Evolutionary conservation across 2,113 vertebrate genomes (phyloP).

Genomic region (Holacanthus passer): DNA sequence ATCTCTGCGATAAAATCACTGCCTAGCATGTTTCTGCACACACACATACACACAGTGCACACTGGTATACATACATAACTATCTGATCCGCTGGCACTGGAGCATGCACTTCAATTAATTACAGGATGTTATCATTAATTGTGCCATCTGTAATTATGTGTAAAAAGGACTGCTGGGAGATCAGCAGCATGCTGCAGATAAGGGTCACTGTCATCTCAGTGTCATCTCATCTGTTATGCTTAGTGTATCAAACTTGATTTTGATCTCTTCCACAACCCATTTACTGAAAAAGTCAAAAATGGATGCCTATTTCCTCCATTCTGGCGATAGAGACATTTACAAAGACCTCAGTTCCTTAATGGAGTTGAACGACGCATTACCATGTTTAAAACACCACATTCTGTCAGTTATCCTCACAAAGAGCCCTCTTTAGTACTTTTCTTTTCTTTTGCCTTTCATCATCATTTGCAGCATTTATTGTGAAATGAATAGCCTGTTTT

Average conservation of each 20-base stretch:
- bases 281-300: conserved; percentile 27
- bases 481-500: conserved; percentile 12
- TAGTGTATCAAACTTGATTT: conserved; percentile 17
- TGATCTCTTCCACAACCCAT: conserved; percentile 27
- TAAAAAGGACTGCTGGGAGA: conserved; percentile 47
- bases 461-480: conserved; percentile 8
- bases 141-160: conserved; percentile 47
- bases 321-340: conserved; percentile 21
- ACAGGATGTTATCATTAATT: conserved; percentile 61
- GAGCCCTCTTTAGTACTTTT: conserved; percentile 6
- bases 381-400: conserved; percentile 41
- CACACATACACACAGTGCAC: not conserved
- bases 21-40: not conserved
- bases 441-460: conserved; percentile 52
- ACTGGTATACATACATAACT: not conserved
- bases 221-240: conserved; percentile 29
- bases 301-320: conserved; percentile 16
- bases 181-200: conserved; percentile 24
- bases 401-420: conserved; percentile 34
- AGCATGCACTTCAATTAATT: conserved; percentile 64
- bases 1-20: conserved; percentile 4
- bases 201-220: conserved; percentile 33
- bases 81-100: not conserved
- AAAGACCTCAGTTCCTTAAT: conserved; percentile 61
- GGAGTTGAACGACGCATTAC: conserved; percentile 13